Evolutionary conservation across 2,888 invertebrate genomes (phyloP).

Genomic region (Aporophyla lueneburgensis): DNA sequence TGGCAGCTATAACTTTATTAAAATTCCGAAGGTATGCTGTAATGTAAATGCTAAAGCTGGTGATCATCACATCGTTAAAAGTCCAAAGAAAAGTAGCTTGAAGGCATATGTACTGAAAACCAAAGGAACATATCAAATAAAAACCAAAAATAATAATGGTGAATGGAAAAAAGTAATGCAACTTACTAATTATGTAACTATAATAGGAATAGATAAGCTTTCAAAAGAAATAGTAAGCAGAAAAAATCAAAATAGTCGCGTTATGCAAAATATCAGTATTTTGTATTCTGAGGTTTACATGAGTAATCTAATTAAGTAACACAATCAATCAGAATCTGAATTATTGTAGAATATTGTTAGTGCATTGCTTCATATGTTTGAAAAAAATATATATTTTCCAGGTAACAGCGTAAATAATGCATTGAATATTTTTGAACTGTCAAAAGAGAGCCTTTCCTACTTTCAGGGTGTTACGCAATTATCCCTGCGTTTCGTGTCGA

Average conservation of each 20-base stretch:
- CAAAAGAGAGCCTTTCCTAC: too few species aligned
- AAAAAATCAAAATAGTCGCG: not conserved
- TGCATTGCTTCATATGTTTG: too few species aligned
- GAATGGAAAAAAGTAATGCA: not conserved
- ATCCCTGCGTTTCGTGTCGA: too few species aligned
- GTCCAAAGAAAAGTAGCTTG: slow-evolving; percentile 70
- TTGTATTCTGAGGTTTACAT: not conserved
- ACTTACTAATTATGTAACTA: not conserved
- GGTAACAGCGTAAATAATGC: too few species aligned
- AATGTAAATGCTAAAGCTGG: slow-evolving; percentile 71
- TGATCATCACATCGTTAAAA: slow-evolving; percentile 67
- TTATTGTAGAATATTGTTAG: too few species aligned
- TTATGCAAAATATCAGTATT: not conserved
- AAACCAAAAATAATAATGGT: not conserved
- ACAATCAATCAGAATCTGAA: too few species aligned
- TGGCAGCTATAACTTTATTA: slow-evolving; percentile 59
- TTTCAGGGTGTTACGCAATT: too few species aligned
- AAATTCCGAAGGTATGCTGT: slow-evolving; percentile 67
- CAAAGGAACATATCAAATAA: not conserved
- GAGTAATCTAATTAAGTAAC: too few species aligned
- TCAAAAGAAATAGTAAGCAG: not conserved
- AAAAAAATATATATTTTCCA: too few species aligned
- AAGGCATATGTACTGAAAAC: slow-evolving; percentile 63
- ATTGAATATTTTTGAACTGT: too few species aligned
- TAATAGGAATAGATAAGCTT: not conserved